phyloP scores from a whole-genome alignment of 2,888 invertebrate genomes.

The Caenorhabditis sp. region DNA sequence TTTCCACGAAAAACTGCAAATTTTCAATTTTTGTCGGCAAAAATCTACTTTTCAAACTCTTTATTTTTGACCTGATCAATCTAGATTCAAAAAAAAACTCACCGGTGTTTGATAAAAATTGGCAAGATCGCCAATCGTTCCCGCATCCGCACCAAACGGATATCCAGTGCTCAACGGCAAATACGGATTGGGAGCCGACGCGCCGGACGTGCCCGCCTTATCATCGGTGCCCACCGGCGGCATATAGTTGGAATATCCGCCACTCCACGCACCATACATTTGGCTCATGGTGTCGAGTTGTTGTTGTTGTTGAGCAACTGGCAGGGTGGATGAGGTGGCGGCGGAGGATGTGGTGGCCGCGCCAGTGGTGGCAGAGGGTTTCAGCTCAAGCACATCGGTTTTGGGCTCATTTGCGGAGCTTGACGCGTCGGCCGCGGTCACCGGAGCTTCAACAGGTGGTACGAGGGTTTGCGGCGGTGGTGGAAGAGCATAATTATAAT shows the following conservation, averaged over 20 bases:
- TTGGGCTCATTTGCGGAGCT: background rate
- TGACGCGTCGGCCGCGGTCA: background rate
- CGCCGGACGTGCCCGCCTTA: background rate
- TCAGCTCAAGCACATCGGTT: background rate
- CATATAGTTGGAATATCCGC: background rate
- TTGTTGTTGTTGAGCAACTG: background rate
- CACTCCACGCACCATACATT: background rate
- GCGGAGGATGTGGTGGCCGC: background rate
- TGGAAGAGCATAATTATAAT: background rate
- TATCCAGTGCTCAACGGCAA: background rate
- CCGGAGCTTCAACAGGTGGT: no score
- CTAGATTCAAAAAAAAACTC: no score
- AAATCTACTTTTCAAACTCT: no score
- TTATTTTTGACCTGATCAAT: no score
- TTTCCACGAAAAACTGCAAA: no score
- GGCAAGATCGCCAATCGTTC: background rate
- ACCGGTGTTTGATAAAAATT: background rate
- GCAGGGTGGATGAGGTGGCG: background rate
- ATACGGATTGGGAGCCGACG: no score
- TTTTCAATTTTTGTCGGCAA: no score
- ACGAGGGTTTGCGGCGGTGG: conserved; percentile 12
- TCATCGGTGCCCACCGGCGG: background rate
- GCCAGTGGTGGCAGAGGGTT: background rate
- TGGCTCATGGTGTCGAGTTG: background rate
- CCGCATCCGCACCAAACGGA: background rate